Evolutionary conservation across 2,888 invertebrate genomes (phyloP), one percentile per base, ranked within the genome.

Genomic region (Amaurobius ferox): DNA sequence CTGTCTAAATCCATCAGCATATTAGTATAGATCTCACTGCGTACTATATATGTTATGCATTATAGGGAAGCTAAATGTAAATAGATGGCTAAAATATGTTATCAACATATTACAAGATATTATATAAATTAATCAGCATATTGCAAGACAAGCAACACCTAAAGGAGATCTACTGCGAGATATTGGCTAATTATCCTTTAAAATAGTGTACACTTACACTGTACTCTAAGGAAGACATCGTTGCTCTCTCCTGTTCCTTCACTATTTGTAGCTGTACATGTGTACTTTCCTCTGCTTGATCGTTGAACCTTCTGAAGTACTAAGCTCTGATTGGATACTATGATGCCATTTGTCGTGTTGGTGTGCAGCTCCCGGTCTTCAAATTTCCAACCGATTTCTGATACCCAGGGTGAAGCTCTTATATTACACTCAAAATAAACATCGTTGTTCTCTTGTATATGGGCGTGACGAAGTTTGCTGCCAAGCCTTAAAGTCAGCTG

Each of bases 401-500:
- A 87, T 0, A 87, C 85, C 80, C 87, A 86, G 0, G 88, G 88
- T 1, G 79, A 88, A 0, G 88, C 85, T 39, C 86, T 76, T 32
- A 88, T 86, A 61, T 87, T 81, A 70, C 88, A 88, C 39, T 88
- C 88, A 39, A 88, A 81, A 67, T 87, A 88, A 1, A 88, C 88
- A 30, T 88, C 88, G 32, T 87, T 87, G 73, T 74, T 78, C 66
- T 88, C 88, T 28, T 96, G 97, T 93, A 97, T 97, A 93, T 96
- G 96, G 89, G 95, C 95, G 83, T 96, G 94, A 90, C 95, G 95
- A 89, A 97, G 93, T 81, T 96, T 96, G 90, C 95, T 95, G 90
- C 97, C 97, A 89, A 97, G 93, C 87, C 95, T 93, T 89, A 97
- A 92, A 77, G 94, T 94, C 88, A 97, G 96, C 90, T 96, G 94